Conservation (phyloP, 2,888 invertebrate species). For the Drosophila recens region DNA sequence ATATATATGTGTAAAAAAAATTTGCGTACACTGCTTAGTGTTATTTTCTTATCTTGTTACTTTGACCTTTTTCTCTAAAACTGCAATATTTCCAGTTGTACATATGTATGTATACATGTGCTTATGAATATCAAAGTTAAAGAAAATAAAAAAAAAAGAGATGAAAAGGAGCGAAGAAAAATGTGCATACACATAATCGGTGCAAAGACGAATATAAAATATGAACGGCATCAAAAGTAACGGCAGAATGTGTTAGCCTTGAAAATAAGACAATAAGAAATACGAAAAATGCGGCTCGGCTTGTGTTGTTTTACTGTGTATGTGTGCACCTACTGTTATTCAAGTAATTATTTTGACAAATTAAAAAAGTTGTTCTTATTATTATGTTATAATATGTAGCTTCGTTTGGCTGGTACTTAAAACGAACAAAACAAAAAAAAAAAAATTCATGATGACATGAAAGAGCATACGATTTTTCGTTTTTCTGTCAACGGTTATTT, state of each 20-base stretch:
- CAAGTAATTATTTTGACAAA: too few species aligned
- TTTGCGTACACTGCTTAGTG: not conserved
- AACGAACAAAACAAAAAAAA: too few species aligned
- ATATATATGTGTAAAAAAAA: not conserved
- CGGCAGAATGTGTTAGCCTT: constrained; percentile 3
- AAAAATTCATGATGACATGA: too few species aligned
- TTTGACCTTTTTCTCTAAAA: not conserved
- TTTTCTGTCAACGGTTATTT: too few species aligned
- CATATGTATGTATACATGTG: not conserved
- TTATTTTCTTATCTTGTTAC: not conserved
- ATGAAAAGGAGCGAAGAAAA: not conserved
- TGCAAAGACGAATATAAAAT: not conserved
- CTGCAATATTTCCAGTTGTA: not conserved
- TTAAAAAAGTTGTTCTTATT: not conserved
- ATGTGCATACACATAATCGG: not conserved
- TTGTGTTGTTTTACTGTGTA: not conserved
- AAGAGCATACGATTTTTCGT: too few species aligned
- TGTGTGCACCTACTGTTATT: not conserved
- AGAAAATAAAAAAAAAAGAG: not conserved
- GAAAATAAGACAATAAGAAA: not conserved
- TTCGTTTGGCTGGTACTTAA: too few species aligned
- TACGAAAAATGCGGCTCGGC: not conserved
- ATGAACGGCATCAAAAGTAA: not conserved
- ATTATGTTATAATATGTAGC: too few species aligned
- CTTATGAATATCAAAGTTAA: not conserved